These are phyloP conservation scores for Meleagris gallopavo DNA, from an alignment of 2,113 vertebrate species.

Conservation along the genomic window DNA sequence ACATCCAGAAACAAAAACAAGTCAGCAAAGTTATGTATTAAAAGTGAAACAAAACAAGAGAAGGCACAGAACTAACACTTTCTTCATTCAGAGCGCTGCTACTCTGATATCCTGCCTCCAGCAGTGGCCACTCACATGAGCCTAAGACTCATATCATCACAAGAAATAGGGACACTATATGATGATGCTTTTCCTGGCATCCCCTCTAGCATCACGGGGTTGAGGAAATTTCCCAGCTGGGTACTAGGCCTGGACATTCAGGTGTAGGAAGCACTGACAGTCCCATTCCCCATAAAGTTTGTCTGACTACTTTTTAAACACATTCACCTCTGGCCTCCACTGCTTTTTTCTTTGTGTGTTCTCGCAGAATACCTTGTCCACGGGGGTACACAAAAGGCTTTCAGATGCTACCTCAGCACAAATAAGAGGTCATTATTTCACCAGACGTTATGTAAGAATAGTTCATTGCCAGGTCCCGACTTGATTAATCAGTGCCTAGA, in stretches of 20 bases:
- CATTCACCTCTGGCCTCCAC: not conserved
- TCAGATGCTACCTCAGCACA: not conserved
- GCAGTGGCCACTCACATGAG: not conserved
- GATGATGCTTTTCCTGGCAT: not conserved
- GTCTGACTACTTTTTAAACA: not conserved
- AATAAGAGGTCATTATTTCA: constrained; percentile 20
- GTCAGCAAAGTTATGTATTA: accelerated
- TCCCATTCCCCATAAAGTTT: not conserved
- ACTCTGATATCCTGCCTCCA: not conserved
- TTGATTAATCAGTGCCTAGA: constrained; percentile 41
- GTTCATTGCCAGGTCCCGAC: not conserved
- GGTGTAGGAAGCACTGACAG: not conserved
- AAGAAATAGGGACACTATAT: accelerated
- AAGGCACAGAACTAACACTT: not conserved
- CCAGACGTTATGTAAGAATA: not conserved
- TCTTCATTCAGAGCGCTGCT: not conserved
- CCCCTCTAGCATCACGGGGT: not conserved
- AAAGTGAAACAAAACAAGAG: not conserved
- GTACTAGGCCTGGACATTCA: not conserved
- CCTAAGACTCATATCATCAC: no score
- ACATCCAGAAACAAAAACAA: not conserved
- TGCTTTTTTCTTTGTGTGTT: not conserved
- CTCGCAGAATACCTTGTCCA: not conserved
- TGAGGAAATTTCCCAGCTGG: not conserved
- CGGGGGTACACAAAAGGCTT: not conserved